Percentiles rank a stretch among this genome's conserved stretches.
Evolutionary conservation across 1,140 invertebrate species (phyloP).

Genomic region (Drosophila prosaltans): DNA sequence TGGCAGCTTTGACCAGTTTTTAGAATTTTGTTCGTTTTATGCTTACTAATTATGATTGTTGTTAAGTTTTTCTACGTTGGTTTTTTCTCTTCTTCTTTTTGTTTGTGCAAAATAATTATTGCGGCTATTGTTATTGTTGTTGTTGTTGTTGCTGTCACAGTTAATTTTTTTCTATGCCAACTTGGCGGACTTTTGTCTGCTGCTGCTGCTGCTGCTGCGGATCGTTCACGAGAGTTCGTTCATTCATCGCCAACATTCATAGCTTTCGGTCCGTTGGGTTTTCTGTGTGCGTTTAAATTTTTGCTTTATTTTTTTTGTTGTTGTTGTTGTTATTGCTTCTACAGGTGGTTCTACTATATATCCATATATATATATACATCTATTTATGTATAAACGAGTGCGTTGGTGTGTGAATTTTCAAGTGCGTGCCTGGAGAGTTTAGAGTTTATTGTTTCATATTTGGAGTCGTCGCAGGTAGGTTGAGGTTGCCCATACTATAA

Average conservation of each 20-base stretch:
- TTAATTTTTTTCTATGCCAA: slow-evolving; percentile 52
- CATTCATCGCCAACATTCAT: slow-evolving; percentile 51
- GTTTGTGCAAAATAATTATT: slow-evolving; percentile 26
- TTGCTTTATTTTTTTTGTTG: slow-evolving; percentile 12
- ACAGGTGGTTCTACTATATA: slow-evolving; percentile 26
- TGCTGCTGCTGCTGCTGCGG: neutral
- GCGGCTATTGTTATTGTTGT: slow-evolving; percentile 36
- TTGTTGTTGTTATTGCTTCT: neutral
- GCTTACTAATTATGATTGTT: slow-evolving; percentile 49
- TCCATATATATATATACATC: neutral
- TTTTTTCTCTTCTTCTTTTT: slow-evolving; percentile 18
- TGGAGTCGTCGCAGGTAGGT: neutral
- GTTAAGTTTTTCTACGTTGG: slow-evolving; percentile 7
- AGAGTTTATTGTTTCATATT: slow-evolving; percentile 22
- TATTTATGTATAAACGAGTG: neutral
- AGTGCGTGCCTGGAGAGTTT: slow-evolving; percentile 14
- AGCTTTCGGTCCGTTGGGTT: slow-evolving; percentile 50
- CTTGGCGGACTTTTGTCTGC: slow-evolving; percentile 40
- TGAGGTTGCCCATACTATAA: slow-evolving; percentile 21
- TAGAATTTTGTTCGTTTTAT: slow-evolving; percentile 15
- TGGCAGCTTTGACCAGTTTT: slow-evolving; percentile 39
- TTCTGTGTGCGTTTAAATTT: slow-evolving; percentile 1
- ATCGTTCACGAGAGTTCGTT: slow-evolving; percentile 41
- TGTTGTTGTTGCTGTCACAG: slow-evolving; percentile 35
- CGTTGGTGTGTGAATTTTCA: slow-evolving; percentile 38